These are phyloP conservation scores for Chrysopilus asiliformis DNA, from an alignment of 2,888 invertebrate genomes.

Conservation along the genomic window DNA sequence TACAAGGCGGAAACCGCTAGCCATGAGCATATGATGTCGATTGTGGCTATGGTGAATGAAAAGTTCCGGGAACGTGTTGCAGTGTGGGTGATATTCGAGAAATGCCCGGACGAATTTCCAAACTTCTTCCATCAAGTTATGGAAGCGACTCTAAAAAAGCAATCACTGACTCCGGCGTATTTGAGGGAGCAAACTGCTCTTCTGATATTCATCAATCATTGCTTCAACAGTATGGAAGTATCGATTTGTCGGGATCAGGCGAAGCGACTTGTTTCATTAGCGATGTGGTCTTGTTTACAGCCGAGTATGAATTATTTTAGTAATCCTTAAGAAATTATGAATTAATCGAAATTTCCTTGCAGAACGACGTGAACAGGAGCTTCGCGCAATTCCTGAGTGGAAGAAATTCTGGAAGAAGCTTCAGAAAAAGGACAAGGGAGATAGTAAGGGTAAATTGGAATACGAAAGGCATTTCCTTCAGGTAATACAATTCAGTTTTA, in stretches of 20 bases:
- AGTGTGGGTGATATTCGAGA: conserved; percentile 88
- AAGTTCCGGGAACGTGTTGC: conserved; percentile 94
- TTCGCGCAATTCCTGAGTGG: conserved; percentile 78
- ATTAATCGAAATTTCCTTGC: conserved; percentile 14
- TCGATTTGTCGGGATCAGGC: conserved; percentile 85
- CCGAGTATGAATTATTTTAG: conserved; percentile 42
- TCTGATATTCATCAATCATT: conserved; percentile 86
- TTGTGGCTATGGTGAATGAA: conserved; percentile 97
- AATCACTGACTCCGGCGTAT: conserved; percentile 29
- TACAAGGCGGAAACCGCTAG: conserved; percentile 62
- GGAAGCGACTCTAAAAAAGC: conserved; percentile 47
- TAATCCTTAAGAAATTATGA: conserved; percentile 5
- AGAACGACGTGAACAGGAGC: conserved; percentile 75
- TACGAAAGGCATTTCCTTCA: conserved; percentile 84
- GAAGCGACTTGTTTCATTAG: conserved; percentile 77
- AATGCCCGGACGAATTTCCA: conserved; percentile 60
- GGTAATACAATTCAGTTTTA: too few relatives aligned
- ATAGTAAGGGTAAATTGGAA: conserved; percentile 50
- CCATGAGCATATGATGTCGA: conserved; percentile 86
- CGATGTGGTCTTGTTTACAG: conserved; percentile 86
- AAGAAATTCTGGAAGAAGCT: conserved; percentile 83
- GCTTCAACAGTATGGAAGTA: conserved; percentile 96
- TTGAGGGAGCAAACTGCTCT: conserved; percentile 74
- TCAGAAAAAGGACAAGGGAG: conserved; percentile 61
- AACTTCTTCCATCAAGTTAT: conserved; percentile 74